Percentiles rank a stretch among this genome's conserved stretches.
phyloP scores from a whole-genome alignment of 2,113 vertebrate genomes.

The Petroica traversi region DNA sequence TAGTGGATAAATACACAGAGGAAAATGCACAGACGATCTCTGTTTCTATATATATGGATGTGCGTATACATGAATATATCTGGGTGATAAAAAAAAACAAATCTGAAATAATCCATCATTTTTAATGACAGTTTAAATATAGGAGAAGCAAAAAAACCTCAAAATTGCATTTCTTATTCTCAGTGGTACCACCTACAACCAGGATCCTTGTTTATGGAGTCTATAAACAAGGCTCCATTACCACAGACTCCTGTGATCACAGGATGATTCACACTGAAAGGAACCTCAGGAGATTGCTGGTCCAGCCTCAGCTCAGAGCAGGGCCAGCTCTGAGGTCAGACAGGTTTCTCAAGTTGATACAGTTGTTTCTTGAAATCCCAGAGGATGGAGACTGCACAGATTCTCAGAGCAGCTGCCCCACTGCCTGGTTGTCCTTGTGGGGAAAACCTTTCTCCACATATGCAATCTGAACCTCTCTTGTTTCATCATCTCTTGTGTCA shows the following conservation, averaged over 20 bases:
- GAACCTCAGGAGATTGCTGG: background rate
- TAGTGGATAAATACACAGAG: conserved; percentile 37
- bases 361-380: background rate
- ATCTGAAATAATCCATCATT: background rate
- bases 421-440: background rate
- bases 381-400: background rate
- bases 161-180: background rate
- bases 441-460: background rate
- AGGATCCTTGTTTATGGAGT: background rate
- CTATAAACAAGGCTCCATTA: background rate
- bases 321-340: background rate
- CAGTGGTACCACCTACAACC: background rate
- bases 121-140: conserved; percentile 23
- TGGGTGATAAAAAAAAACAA: background rate
- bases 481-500: background rate
- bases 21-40: background rate
- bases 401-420: background rate
- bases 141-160: background rate
- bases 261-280: background rate
- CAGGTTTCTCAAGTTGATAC: background rate
- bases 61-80: background rate
- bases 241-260: background rate
- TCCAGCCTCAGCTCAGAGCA: background rate
- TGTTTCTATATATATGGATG: background rate
- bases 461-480: background rate